A percentile compares a stretch with the other conserved stretches of the same genome.
Conservation (phyloP, 2,113 vertebrate genomes). For the Platanista minor region DNA sequence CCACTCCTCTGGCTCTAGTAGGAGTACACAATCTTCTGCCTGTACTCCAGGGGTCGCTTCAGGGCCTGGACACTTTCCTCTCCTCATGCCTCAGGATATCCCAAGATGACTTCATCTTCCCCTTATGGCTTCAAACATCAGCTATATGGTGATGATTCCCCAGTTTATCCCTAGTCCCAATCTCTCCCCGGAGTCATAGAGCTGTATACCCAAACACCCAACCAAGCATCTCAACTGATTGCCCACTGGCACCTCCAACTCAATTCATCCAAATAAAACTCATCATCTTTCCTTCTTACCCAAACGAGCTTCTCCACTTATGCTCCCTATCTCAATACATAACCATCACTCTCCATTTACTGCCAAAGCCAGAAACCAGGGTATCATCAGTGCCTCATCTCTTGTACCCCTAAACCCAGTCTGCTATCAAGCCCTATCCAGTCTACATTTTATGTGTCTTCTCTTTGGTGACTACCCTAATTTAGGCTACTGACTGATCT, state of each 20-base stretch:
- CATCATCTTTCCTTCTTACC: not conserved
- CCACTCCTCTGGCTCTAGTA: not conserved
- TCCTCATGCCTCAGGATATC: not conserved
- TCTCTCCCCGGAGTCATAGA: not conserved
- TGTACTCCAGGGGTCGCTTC: not conserved
- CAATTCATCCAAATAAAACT: not conserved
- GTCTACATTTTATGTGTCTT: not conserved
- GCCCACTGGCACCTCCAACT: not conserved
- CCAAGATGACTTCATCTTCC: not conserved
- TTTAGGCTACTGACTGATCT: not conserved
- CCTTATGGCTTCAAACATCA: not conserved
- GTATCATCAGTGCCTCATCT: not conserved
- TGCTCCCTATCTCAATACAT: not conserved
- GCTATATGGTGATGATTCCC: not conserved
- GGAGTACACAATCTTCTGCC: not conserved
- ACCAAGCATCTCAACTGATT: not conserved
- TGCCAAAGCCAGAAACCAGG: not conserved
- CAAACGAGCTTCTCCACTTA: not conserved
- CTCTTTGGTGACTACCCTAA: not conserved
- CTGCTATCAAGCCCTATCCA: not conserved
- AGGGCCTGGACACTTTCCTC: not conserved
- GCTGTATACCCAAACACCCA: not conserved
- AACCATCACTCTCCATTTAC: not conserved
- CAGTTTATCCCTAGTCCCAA: not conserved
- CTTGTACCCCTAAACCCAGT: not conserved